Evolutionary conservation across 2,113 vertebrate species (phyloP).

Genomic region (Sinocyclocheilus rhinocerous): DNA sequence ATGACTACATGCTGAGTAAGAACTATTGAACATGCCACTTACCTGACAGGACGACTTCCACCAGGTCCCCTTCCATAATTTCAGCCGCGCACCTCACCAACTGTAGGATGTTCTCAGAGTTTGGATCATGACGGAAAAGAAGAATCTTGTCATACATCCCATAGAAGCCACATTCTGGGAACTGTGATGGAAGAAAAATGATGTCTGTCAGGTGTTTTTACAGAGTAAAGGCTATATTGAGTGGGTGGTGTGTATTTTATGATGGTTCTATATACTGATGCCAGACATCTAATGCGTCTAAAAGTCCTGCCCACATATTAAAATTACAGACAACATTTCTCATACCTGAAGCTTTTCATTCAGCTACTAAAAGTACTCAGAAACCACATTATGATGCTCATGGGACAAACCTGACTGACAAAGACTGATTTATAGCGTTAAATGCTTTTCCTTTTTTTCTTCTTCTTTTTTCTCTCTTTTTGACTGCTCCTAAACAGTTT

Average conservation of each 20-base stretch:
- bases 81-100: conserved; percentile 84
- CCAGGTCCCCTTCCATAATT: conserved; percentile 87
- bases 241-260: conserved; percentile 3
- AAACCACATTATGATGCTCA: not conserved
- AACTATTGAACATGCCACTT: conserved; percentile 26
- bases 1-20: not conserved
- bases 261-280: conserved; percentile 1
- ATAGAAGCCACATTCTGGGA: conserved; percentile 90
- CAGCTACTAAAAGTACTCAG: conserved; percentile 6
- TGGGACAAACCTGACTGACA: conserved; percentile 3
- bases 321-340: conserved; percentile 13
- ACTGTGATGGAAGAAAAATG: conserved; percentile 72
- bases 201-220: conserved; percentile 17
- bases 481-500: conserved; percentile 56
- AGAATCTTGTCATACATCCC: conserved; percentile 92
- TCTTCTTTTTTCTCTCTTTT: not conserved
- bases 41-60: conserved; percentile 91
- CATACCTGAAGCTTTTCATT: conserved; percentile 20
- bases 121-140: conserved; percentile 87
- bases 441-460: not conserved
- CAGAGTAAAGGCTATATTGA: not conserved
- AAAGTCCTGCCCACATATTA: conserved; percentile 33
- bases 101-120: conserved; percentile 88
- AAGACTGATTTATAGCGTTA: not conserved
- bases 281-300: conserved; percentile 21